phyloP scores from a whole-genome alignment of 2,113 vertebrate genomes.

The Neomonachus schauinslandi region DNA sequence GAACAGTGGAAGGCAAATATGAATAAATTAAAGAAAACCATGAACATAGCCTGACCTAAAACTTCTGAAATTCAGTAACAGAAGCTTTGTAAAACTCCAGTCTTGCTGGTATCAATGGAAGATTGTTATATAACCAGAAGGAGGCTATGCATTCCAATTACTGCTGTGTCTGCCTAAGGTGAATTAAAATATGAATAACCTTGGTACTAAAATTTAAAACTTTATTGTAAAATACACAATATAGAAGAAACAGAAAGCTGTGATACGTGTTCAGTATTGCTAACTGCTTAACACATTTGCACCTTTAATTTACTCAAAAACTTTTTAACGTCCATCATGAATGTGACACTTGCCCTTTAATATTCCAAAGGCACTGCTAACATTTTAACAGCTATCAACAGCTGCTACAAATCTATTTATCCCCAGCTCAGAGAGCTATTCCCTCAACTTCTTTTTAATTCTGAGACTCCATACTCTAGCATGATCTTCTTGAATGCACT shows the following conservation, averaged over 20 bases:
- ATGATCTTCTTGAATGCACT: not conserved
- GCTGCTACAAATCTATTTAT: not conserved
- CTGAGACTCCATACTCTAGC: not conserved
- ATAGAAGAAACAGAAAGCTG: not conserved
- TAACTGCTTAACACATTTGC: not conserved
- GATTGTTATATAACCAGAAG: not conserved
- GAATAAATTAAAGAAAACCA: slow-evolving; percentile 42
- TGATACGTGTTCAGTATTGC: not conserved
- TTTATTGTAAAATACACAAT: not conserved
- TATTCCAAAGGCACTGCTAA: slow-evolving; percentile 14
- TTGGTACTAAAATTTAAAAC: not conserved
- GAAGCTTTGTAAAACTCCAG: slow-evolving; percentile 41
- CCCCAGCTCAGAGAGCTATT: not conserved
- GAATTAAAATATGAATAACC: not conserved
- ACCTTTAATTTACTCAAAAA: not conserved
- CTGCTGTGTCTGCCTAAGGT: not conserved
- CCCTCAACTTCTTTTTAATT: slow-evolving; percentile 12
- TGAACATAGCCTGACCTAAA: slow-evolving; percentile 11
- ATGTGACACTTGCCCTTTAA: slow-evolving; percentile 25
- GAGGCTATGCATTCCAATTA: not conserved
- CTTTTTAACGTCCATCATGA: not conserved
- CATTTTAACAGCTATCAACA: slow-evolving; percentile 37
- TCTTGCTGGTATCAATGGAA: not conserved
- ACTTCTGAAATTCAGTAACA: slow-evolving; percentile 27
- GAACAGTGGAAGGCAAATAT: slow-evolving; percentile 37